phyloP scores from a whole-genome alignment of 1,140 invertebrate genomes.

The Phocides pigmalion region DNA sequence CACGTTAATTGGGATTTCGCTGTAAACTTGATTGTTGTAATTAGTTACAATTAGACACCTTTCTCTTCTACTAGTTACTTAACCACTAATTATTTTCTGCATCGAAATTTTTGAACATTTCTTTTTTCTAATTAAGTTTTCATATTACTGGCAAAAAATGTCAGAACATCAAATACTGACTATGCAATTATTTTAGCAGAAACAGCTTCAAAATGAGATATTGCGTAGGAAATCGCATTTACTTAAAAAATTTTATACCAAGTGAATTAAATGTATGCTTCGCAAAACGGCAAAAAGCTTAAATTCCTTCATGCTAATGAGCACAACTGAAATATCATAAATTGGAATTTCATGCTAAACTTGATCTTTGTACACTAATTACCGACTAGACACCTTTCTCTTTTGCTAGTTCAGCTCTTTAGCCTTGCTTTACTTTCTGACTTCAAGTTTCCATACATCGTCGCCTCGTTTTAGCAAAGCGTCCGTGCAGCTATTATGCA shows the following conservation, averaged over 20 bases:
- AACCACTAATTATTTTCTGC: too few species aligned
- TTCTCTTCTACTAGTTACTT: too few species aligned
- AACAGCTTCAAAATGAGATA: too few species aligned
- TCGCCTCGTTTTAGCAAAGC: not conserved
- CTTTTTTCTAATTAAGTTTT: too few species aligned
- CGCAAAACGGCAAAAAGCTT: not conserved
- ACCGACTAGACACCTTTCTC: conserved; percentile 31
- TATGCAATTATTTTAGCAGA: too few species aligned
- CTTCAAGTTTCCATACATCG: conserved; percentile 25
- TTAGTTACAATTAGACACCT: too few species aligned
- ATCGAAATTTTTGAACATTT: too few species aligned
- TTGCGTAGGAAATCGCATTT: too few species aligned
- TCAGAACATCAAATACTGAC: too few species aligned
- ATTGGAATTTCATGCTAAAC: conserved; percentile 24
- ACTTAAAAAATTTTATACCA: not conserved
- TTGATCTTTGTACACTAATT: conserved; percentile 28
- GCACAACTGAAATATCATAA: conserved; percentile 22
- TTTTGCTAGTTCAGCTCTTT: conserved; percentile 31
- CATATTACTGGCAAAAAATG: too few species aligned
- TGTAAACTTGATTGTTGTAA: too few species aligned
- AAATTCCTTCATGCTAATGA: conserved; percentile 8
- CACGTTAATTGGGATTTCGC: too few species aligned
- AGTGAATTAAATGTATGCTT: not conserved
- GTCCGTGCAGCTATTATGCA: not conserved
- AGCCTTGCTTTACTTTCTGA: conserved; percentile 33